Percentiles rank a stretch among this genome's conserved stretches.
phyloP scores from a whole-genome alignment of 2,113 vertebrate species.

The Mastomys natalensis region DNA sequence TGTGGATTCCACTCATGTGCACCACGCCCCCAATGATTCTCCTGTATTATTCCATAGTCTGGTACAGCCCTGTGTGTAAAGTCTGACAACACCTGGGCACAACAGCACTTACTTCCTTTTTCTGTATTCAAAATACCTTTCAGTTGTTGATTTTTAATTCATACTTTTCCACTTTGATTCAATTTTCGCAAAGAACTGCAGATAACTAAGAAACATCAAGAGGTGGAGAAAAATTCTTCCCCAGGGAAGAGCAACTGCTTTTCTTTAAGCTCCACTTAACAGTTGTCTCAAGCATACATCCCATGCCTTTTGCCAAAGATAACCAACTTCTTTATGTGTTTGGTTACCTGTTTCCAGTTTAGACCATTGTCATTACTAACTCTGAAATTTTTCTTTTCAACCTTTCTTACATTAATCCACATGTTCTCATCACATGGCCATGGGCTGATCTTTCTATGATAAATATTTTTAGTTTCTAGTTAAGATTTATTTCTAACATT shows the following conservation, averaged over 20 bases:
- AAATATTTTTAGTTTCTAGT: not conserved
- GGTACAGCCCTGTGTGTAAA: not conserved
- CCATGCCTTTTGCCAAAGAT: not conserved
- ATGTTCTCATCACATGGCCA: not conserved
- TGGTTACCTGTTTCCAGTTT: fast-evolving
- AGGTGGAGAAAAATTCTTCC: not conserved
- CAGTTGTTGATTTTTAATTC: not conserved
- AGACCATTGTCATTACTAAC: not conserved
- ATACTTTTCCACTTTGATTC: not conserved
- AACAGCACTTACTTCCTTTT: not conserved
- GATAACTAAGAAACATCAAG: not conserved
- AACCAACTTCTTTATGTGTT: no score
- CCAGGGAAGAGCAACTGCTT: not conserved
- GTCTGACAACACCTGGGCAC: fast-evolving
- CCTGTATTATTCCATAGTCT: not conserved
- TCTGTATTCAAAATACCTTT: no score
- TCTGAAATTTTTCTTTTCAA: not conserved
- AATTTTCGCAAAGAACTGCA: not conserved
- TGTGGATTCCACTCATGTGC: not conserved
- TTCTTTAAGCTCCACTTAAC: fast-evolving
- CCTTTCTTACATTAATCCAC: not conserved
- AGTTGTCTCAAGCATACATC: not conserved
- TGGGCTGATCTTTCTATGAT: not conserved
- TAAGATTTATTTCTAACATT: not conserved
- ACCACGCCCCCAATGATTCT: not conserved